Evolutionary conservation across 2,113 vertebrate genomes (phyloP), one percentile per base, ranked within the genome.

Genomic region (Lichenostomus cassidix): DNA sequence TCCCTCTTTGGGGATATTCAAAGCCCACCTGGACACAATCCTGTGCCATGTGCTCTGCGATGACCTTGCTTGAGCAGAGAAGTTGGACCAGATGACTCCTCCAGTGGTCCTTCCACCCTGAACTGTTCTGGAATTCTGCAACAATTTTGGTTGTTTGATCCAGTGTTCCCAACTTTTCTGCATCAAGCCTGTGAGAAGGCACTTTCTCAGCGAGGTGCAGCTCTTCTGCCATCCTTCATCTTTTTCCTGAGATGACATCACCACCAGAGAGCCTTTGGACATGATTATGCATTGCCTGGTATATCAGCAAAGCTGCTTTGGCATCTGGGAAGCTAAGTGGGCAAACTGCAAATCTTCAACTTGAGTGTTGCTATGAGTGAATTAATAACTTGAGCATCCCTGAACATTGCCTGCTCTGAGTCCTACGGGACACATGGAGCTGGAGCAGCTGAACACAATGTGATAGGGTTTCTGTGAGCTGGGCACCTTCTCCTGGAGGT

Each of bases 131-230:
- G 15, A 42, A 29, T 74, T 59, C 68, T 59, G 27, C 33, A 52
- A 46, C 35, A 25, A 5, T 33, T 9, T 0, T 73, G n/a, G 11
- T 47, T 28, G 15, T 33, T 41, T 56, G 29, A 6, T 31, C 33
- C 0, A 2, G 11, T 2, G 2, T 52, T 86, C 25, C 52, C 42
- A 29, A 29, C 25, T 33, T 60, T 68, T 63, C 41, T 75, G 13
- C 20, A 11, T 14, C 0, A 0, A 73, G 25, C 68, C 39, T 12
- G 7, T 8, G 23, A 83, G 39, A 46, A 88, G 49, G 10, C 27
- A 46, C 27, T 47, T 82, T 59, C 44, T 82, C 11, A 33, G 49
- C 20, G 23, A 69, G 37, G 42, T n/a, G 7, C 28, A 53, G 19
- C 12, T 47, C 70, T 84, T 53, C 64, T 60, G 7, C 50, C 27